Evolutionary conservation across 2,888 invertebrate genomes (phyloP).

Genomic region (Lithosia quadra): DNA sequence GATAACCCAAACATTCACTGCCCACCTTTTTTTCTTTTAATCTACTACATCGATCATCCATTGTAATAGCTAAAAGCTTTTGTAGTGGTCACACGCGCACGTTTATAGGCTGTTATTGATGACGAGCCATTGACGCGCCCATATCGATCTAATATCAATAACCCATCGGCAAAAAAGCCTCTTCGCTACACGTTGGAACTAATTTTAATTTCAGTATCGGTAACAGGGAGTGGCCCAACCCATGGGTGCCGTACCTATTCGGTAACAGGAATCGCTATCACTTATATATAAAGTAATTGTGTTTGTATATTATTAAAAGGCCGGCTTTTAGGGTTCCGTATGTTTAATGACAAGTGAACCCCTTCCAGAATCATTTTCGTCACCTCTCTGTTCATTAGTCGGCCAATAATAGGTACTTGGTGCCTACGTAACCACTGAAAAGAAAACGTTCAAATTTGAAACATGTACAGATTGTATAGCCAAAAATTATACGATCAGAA

Average conservation of each 20-base stretch:
- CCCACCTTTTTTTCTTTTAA: constrained; percentile 47
- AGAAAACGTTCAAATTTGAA: too few species aligned
- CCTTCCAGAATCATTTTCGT: not conserved
- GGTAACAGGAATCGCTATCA: constrained; percentile 47
- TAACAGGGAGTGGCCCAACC: constrained; percentile 74
- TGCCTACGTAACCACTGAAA: too few species aligned
- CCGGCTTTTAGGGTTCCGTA: not conserved
- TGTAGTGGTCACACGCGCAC: constrained; percentile 61
- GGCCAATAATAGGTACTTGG: too few species aligned
- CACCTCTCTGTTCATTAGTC: too few species aligned
- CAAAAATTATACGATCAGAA: too few species aligned
- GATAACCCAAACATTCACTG: constrained; percentile 18
- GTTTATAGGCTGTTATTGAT: constrained; percentile 67
- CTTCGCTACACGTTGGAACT: constrained; percentile 69
- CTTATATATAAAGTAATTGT: constrained; percentile 2
- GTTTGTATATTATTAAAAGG: constrained; percentile 7
- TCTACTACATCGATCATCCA: constrained; percentile 54
- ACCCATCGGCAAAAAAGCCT: constrained; percentile 81
- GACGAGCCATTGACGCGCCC: constrained; percentile 73
- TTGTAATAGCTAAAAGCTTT: constrained; percentile 62
- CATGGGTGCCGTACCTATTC: constrained; percentile 42
- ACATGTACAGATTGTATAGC: too few species aligned
- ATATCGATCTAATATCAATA: constrained; percentile 82
- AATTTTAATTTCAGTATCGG: constrained; percentile 81
- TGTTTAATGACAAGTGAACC: not conserved